These are phyloP conservation scores for Octopus bimaculoides DNA, from an alignment of 1,140 invertebrate genomes.

Conservation along the genomic window DNA sequence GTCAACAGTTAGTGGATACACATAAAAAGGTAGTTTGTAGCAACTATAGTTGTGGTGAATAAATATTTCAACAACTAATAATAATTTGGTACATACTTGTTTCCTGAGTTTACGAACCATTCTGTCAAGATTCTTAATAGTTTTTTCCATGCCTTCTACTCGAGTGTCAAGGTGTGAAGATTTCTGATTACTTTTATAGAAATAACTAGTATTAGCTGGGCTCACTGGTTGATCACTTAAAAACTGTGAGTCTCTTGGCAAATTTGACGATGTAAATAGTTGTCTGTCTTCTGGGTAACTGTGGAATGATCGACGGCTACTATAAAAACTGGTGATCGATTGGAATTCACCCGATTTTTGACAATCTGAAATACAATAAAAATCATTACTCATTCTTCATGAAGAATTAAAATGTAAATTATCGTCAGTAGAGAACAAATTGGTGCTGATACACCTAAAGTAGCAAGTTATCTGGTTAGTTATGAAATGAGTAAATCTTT, in stretches of 20 bases:
- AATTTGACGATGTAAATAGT: background rate
- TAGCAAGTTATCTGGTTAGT: too few species aligned
- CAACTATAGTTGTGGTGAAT: too few species aligned
- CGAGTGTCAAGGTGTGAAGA: constrained; percentile 29
- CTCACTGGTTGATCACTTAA: constrained; percentile 17
- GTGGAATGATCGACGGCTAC: constrained; percentile 38
- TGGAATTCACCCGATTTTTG: constrained; percentile 48
- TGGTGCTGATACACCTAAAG: background rate
- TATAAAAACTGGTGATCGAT: constrained; percentile 39
- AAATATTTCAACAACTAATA: too few species aligned
- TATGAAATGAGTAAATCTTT: too few species aligned
- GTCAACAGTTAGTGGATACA: too few species aligned
- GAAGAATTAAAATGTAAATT: constrained; percentile 12
- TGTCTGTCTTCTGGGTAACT: constrained; percentile 26
- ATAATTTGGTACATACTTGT: constrained; percentile 52
- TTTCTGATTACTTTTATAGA: constrained; percentile 1
- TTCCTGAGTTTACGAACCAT: constrained; percentile 61
- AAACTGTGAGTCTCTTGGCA: constrained; percentile 27
- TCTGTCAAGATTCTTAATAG: constrained; percentile 62
- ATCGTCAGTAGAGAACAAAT: constrained; percentile 8
- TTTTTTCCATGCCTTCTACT: constrained; percentile 41
- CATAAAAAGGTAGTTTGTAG: too few species aligned
- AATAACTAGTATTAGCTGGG: background rate
- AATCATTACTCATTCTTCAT: background rate
- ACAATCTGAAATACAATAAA: constrained; percentile 47